Conservation (phyloP, 2,797 vertebrate genomes). For the Notolabrus celidotus region DNA sequence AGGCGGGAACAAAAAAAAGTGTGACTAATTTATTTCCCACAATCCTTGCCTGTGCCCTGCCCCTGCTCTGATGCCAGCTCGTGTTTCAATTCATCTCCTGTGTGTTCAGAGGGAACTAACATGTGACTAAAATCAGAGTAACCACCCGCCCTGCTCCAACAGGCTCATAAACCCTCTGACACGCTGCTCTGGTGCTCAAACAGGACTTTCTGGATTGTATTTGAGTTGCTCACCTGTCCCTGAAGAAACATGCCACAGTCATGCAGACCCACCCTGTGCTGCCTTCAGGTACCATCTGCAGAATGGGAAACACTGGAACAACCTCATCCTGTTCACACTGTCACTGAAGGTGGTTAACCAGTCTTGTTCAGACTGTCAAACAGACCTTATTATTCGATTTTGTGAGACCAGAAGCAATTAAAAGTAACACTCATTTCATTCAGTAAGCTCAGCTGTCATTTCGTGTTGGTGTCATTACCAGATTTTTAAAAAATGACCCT, state of each 20-base stretch:
- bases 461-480: too few species aligned
- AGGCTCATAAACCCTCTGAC: background rate
- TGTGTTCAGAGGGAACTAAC: too few species aligned
- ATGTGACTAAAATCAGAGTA: background rate
- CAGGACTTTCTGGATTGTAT: conserved; percentile 3
- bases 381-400: too few species aligned
- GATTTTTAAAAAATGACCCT: too few species aligned
- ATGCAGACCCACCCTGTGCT: conserved; percentile 5
- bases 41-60: too few species aligned
- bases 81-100: too few species aligned
- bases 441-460: too few species aligned
- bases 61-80: too few species aligned
- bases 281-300: background rate
- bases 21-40: too few species aligned
- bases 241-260: conserved; percentile 13
- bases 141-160: background rate
- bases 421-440: too few species aligned
- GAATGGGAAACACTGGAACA: background rate
- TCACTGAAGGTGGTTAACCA: background rate
- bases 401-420: too few species aligned
- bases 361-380: background rate
- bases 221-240: conserved; percentile 16
- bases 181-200: background rate
- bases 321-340: background rate
- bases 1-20: too few species aligned